Conservation (phyloP, 2,113 vertebrate genomes). For the Odocoileus hemionus region DNA sequence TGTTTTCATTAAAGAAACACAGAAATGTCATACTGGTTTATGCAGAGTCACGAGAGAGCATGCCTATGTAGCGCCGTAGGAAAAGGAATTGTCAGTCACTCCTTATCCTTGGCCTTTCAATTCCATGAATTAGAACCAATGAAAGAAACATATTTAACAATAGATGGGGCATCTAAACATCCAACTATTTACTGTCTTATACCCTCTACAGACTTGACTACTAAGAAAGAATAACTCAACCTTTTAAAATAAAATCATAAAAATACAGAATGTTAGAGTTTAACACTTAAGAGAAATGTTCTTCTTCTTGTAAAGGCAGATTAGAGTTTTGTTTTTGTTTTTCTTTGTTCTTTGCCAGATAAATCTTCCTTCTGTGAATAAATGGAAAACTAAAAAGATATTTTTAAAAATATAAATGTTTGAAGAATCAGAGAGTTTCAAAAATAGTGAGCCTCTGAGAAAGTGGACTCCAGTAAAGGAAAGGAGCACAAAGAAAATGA, state of each 20-base stretch:
- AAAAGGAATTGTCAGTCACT: background rate
- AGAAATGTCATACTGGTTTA: slow-evolving; percentile 31
- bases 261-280: background rate
- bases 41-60: background rate
- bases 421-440: background rate
- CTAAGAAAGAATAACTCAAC: background rate
- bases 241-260: slow-evolving; percentile 37
- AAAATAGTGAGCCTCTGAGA: slow-evolving; percentile 13
- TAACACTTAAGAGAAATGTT: background rate
- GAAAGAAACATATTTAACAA: slow-evolving; percentile 11
- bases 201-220: background rate
- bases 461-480: background rate
- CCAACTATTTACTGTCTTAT: background rate
- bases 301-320: background rate
- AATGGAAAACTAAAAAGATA: background rate
- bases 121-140: background rate
- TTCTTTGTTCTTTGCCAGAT: background rate
- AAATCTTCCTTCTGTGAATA: background rate
- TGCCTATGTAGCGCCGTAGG: background rate
- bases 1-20: slow-evolving; percentile 40
- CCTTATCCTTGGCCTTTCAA: background rate
- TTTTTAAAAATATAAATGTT: background rate
- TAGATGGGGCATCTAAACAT: background rate
- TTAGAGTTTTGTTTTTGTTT: background rate
- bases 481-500: background rate